Percentiles rank a stretch among this genome's conserved stretches.
phyloP scores from a whole-genome alignment of 2,113 vertebrate genomes.

The Motacilla tschutschensis region DNA sequence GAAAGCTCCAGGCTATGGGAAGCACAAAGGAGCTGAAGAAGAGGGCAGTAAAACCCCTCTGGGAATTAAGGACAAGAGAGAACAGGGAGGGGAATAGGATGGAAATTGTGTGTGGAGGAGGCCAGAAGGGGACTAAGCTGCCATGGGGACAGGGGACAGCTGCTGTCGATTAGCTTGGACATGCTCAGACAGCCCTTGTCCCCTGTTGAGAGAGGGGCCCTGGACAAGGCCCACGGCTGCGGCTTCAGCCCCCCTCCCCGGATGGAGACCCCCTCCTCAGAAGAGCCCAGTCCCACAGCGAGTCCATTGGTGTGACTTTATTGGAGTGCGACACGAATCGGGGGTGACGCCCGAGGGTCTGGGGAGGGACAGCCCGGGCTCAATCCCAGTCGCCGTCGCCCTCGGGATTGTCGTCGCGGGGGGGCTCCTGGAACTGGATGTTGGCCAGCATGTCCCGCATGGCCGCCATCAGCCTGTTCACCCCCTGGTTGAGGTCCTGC shows the following conservation, averaged over 20 bases:
- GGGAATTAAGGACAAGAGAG: not conserved
- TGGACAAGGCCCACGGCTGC: accelerated
- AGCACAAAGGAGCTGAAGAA: not conserved
- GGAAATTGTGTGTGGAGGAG: not conserved
- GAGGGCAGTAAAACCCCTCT: not conserved
- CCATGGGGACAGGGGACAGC: not conserved
- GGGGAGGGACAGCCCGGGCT: slow-evolving; percentile 4
- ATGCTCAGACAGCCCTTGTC: not conserved
- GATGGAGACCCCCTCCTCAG: accelerated
- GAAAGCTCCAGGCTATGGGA: not conserved
- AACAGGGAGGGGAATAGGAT: not conserved
- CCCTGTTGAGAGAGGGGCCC: accelerated
- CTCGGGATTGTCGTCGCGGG: slow-evolving; percentile 72
- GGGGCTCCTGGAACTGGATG: slow-evolving; percentile 89
- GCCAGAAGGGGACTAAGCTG: slow-evolving; percentile 27
- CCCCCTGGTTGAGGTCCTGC: slow-evolving; percentile 88
- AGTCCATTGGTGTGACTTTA: not conserved
- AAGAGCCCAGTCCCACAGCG: not conserved
- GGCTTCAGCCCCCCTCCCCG: not conserved
- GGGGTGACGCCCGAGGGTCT: accelerated
- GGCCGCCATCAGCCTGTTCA: slow-evolving; percentile 93
- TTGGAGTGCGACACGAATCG: not conserved
- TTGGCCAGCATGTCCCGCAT: slow-evolving; percentile 97
- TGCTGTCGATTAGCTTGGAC: not conserved
- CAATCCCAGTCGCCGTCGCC: slow-evolving; percentile 87